These are phyloP conservation scores for Noctilio leporinus DNA, from an alignment of 2,113 vertebrate species.

Conservation along the genomic window DNA sequence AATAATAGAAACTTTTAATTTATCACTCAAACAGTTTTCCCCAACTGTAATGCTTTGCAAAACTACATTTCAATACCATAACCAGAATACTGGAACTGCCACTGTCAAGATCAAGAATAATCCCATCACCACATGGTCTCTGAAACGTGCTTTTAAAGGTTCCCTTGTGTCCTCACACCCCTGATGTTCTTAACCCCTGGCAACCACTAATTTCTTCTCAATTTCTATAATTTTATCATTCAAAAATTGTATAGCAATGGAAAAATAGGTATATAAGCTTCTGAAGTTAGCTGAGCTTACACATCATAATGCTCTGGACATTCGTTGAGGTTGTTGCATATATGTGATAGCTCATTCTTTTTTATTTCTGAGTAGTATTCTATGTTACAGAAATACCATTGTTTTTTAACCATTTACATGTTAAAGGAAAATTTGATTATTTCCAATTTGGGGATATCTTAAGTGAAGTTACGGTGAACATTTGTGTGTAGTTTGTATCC, in stretches of 20 bases:
- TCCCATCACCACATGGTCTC: not conserved
- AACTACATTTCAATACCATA: not conserved
- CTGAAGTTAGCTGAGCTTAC: not conserved
- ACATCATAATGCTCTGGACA: not conserved
- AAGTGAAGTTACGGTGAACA: not conserved
- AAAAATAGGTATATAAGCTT: not conserved
- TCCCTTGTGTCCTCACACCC: too few species aligned
- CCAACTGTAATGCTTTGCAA: not conserved
- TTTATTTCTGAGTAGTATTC: not conserved
- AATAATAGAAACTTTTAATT: not conserved
- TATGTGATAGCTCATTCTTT: not conserved
- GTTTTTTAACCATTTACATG: not conserved
- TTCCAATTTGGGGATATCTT: not conserved
- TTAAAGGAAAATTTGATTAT: not conserved
- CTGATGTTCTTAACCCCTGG: not conserved
- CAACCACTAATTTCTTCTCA: not conserved
- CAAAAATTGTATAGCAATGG: not conserved
- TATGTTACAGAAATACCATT: accelerated
- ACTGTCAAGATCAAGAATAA: not conserved
- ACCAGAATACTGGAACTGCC: too few species aligned
- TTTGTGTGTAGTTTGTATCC: not conserved
- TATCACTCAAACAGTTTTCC: not conserved
- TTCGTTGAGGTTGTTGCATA: not conserved
- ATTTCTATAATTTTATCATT: not conserved
- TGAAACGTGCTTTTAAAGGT: not conserved